A percentile compares a stretch with the other conserved stretches of the same genome.
These are phyloP conservation scores for Ischnus inquisitorius DNA, from an alignment of 2,888 invertebrate species.

Conservation along the genomic window DNA sequence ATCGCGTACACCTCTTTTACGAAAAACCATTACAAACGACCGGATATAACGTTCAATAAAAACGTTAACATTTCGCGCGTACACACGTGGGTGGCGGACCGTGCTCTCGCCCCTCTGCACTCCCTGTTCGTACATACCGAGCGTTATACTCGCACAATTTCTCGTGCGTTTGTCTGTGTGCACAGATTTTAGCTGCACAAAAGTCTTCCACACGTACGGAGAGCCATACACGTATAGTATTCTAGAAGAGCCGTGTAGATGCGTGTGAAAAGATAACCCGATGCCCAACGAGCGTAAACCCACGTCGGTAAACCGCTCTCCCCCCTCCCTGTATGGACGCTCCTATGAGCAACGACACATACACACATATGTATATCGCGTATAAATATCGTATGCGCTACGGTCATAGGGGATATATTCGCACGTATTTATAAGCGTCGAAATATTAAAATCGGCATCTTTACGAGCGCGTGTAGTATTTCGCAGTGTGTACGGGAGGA, in stretches of 20 bases:
- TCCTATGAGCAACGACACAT: not conserved
- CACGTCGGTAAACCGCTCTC: slow-evolving; percentile 49
- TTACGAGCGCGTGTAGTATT: slow-evolving; percentile 58
- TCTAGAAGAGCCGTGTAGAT: slow-evolving; percentile 48
- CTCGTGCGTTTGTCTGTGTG: not conserved
- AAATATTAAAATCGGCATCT: slow-evolving; percentile 69
- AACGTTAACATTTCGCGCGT: slow-evolving; percentile 74
- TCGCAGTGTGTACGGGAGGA: slow-evolving; percentile 32
- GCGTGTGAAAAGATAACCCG: slow-evolving; percentile 53
- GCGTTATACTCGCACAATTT: slow-evolving; percentile 9
- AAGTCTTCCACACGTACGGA: slow-evolving; percentile 8
- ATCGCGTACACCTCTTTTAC: slow-evolving; percentile 38
- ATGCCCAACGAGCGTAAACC: slow-evolving; percentile 58
- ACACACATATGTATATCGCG: slow-evolving; percentile 20
- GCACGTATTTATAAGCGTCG: slow-evolving; percentile 64
- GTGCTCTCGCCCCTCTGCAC: not conserved
- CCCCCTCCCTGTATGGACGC: not conserved
- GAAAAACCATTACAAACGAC: slow-evolving; percentile 77
- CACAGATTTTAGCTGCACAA: not conserved
- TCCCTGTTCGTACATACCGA: not conserved
- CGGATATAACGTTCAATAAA: slow-evolving; percentile 76
- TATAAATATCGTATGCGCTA: slow-evolving; percentile 41
- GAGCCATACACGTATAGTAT: slow-evolving; percentile 8
- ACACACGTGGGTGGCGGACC: slow-evolving; percentile 26
- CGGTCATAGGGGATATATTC: slow-evolving; percentile 36